Evolutionary conservation across 2,797 vertebrate genomes (phyloP).

Genomic region (Gorsachius magnificus): DNA sequence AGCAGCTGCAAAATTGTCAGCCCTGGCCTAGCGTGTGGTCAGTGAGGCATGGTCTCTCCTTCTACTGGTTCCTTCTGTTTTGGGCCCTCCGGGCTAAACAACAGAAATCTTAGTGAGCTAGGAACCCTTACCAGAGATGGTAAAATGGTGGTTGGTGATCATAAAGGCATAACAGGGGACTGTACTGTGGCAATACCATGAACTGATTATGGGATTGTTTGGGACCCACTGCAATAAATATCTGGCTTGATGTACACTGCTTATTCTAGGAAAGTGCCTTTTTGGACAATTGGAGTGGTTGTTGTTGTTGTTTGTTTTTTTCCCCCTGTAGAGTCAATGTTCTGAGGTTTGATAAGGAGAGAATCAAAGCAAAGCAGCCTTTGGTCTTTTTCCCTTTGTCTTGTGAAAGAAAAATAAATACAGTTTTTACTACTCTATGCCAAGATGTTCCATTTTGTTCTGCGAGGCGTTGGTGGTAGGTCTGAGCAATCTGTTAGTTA

Average conservation of each 20-base stretch:
- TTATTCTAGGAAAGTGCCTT: neutral
- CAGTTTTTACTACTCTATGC: neutral
- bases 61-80: neutral
- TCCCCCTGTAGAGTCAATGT: neutral
- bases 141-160: neutral
- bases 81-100: neutral
- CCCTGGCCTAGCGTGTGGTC: neutral
- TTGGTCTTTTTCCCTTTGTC: neutral
- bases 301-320: neutral
- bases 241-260: neutral
- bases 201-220: neutral
- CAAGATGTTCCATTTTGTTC: neutral
- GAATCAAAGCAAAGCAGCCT: neutral
- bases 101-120: neutral
- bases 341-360: neutral
- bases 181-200: neutral
- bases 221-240: neutral
- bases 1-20: neutral
- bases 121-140: neutral
- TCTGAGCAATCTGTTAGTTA: neutral
- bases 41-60: neutral
- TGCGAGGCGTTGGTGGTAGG: neutral
- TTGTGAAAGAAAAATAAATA: neutral
- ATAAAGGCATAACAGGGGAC: neutral
- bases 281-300: neutral